A percentile compares a stretch with the other conserved stretches of the same genome.
phyloP scores from a whole-genome alignment of 2,113 vertebrate genomes.

The Cygnus atratus region DNA sequence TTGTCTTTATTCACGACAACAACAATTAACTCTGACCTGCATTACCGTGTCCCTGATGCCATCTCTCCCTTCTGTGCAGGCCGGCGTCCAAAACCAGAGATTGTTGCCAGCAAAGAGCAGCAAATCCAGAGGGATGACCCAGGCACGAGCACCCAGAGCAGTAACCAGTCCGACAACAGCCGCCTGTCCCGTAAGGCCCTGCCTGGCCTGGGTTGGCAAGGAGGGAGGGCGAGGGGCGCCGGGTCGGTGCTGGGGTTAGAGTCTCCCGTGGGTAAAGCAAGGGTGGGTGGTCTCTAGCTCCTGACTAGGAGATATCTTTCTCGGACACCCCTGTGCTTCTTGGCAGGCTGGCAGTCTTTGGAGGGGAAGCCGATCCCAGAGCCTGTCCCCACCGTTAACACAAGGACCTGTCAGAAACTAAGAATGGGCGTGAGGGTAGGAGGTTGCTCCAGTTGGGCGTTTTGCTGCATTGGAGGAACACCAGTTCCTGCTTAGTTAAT shows the following conservation, averaged over 20 bases:
- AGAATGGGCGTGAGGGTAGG: not conserved
- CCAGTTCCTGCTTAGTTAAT: not conserved
- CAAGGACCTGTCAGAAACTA: not conserved
- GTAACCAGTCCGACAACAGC: conserved; percentile 75
- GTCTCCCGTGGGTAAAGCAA: accelerated
- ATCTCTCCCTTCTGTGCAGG: conserved; percentile 59
- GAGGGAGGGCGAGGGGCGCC: not conserved
- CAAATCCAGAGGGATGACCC: conserved; percentile 82
- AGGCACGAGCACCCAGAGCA: conserved; percentile 75
- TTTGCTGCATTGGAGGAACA: not conserved
- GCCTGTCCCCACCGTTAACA: not conserved
- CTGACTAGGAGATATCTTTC: not conserved
- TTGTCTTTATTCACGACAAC: not conserved
- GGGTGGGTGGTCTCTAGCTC: not conserved
- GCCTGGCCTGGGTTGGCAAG: not conserved
- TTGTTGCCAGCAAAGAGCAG: conserved; percentile 80
- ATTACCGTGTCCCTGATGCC: not conserved
- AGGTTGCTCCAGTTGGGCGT: not conserved
- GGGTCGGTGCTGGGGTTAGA: not conserved
- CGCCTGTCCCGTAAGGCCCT: conserved; percentile 80
- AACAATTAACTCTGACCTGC: not conserved
- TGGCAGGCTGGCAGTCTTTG: not conserved
- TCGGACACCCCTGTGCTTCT: not conserved
- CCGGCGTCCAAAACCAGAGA: conserved; percentile 81
- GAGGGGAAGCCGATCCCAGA: not conserved